Evolutionary conservation across 2,113 vertebrate species (phyloP), one percentile per base, ranked within the genome.

Genomic region (Myrmecophaga tridactyla): DNA sequence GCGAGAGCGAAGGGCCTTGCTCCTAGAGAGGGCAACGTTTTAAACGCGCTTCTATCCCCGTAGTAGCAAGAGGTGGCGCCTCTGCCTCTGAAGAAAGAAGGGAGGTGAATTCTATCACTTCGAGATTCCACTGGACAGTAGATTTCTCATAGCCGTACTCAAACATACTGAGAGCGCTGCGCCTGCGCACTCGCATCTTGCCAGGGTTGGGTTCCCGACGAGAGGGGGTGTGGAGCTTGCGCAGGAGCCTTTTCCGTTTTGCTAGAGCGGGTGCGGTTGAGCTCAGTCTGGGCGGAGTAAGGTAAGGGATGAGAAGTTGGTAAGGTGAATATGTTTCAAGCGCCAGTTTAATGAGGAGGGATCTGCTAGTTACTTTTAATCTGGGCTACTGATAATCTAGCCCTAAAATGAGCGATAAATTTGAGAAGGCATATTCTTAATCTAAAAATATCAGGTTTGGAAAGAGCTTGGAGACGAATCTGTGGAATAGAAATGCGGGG

Each of bases 81-180:
- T 94, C 62, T 92, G 41, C 62, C 48, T 92, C 60, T 1, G 18
- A 96, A 90, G 85, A 95, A 96, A 90, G 56, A 56, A 95, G 10
- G 25, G 34, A 25, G 36, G 46, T 94, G 90, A 88, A 96, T 88
- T 95, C 95, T 92, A 94, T 43, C 90, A 95, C 94, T 94, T 96
- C 85, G 87, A 92, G 70, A 95, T 96, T 96, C 95, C 85, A 95
- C 87, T 97, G 96, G 90, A 96, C 95, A 96, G 95, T 84, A 87
- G 94, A 94, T 97, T 94, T 92, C 88, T 96, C 95, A 94, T 53
- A 96, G 41, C 46, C 72, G 41, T 86, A 77, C 87, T 94, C 92
- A 70, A 77, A 94, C 1, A 39, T 92, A 36, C 34, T 4, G 60
- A 92, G 27, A n/a, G 63, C 62, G 63, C 67, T 73, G 90, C 96